These are phyloP conservation scores for Seison nebaliae DNA, from an alignment of 1,140 invertebrate species.

Conservation along the genomic window DNA sequence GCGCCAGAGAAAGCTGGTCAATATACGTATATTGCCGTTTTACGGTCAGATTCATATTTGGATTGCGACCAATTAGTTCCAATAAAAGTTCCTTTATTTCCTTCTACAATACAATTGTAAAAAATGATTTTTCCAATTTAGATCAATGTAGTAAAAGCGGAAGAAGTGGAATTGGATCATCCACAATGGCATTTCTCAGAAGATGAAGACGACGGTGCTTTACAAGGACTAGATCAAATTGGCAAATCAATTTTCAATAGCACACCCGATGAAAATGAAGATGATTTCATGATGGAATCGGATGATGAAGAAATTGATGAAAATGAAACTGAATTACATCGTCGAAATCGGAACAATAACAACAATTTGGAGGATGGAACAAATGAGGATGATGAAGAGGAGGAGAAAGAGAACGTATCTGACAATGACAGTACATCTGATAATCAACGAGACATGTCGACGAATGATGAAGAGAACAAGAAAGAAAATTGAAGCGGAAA, in stretches of 20 bases:
- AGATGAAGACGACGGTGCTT: conserved; percentile 1
- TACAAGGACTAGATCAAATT: conserved; percentile 5
- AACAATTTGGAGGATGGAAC: too few species aligned
- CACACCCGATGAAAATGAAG: not conserved
- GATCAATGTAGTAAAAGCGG: conserved; percentile 2
- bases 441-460: too few species aligned
- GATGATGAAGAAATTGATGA: conserved; percentile 8
- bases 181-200: conserved; percentile 12
- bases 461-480: too few species aligned
- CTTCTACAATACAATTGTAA: not conserved
- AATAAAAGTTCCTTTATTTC: not conserved
- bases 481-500: too few species aligned
- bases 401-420: too few species aligned
- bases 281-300: conserved; percentile 8
- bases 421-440: too few species aligned
- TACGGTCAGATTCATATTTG: conserved; percentile 71
- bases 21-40: conserved; percentile 70
- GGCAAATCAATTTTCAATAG: too few species aligned
- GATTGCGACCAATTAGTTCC: conserved; percentile 25
- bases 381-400: too few species aligned
- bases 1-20: conserved; percentile 67
- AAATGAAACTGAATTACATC: too few species aligned
- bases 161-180: conserved; percentile 4
- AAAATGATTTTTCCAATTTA: not conserved
- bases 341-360: too few species aligned